phyloP scores from a whole-genome alignment of 2,113 vertebrate genomes.

The Oncorhynchus tshawytscha region DNA sequence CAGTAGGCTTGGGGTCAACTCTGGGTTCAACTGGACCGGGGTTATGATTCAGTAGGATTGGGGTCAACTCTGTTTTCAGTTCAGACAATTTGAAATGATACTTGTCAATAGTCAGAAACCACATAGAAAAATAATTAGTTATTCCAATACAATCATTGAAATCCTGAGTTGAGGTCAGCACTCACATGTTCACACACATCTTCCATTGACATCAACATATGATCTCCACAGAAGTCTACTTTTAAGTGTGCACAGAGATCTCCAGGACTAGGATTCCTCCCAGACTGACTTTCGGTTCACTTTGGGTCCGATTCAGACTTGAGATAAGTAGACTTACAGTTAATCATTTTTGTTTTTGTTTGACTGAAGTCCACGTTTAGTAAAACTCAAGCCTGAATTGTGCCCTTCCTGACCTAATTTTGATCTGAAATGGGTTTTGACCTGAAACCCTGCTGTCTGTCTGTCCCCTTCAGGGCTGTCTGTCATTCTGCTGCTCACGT shows the following conservation, averaged over 20 bases:
- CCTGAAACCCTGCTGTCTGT: constrained; percentile 12
- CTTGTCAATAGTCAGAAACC: background rate
- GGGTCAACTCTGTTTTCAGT: background rate
- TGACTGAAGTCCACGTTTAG: no score
- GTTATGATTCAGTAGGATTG: no score
- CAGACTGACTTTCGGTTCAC: background rate
- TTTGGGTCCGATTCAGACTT: no score
- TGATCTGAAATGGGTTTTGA: constrained; percentile 31
- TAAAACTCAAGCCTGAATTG: no score
- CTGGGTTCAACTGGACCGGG: background rate
- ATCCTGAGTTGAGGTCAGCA: background rate
- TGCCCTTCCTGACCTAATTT: background rate
- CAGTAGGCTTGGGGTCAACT: background rate
- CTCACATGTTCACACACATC: no score
- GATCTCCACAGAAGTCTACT: background rate
- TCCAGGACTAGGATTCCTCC: background rate
- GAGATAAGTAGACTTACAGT: no score
- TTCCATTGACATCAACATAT: no score
- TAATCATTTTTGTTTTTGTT: no score
- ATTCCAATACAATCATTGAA: background rate
- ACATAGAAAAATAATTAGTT: background rate
- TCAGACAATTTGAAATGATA: background rate
- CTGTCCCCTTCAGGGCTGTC: constrained; percentile 34
- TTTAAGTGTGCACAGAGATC: background rate
- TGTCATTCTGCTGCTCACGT: constrained; percentile 61